A percentile compares a stretch with the other conserved stretches of the same genome.
Conservation (phyloP, 2,888 invertebrate species). For the Drosophila affinis region DNA sequence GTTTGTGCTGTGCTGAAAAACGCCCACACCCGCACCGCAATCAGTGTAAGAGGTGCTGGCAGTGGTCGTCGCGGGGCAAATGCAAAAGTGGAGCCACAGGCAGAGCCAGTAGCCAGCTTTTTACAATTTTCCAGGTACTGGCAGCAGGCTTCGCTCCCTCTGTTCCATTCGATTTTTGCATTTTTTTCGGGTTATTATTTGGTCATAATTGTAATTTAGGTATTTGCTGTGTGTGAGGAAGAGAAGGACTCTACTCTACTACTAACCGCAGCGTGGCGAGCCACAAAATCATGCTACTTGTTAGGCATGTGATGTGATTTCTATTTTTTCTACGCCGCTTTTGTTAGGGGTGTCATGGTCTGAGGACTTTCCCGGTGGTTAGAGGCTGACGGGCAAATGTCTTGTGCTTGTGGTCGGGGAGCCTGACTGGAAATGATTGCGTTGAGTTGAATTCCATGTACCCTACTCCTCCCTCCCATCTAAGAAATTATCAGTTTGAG, state of each 20-base stretch:
- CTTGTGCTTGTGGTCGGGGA: slow-evolving; percentile 35
- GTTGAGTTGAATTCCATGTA: slow-evolving; percentile 11
- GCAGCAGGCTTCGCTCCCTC: slow-evolving; percentile 5
- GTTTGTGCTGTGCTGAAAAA: slow-evolving; percentile 42
- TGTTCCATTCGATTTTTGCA: slow-evolving; percentile 49
- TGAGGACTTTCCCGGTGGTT: slow-evolving; percentile 27
- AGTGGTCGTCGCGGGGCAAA: slow-evolving; percentile 26
- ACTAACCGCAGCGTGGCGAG: slow-evolving; percentile 37
- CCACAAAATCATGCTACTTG: slow-evolving; percentile 67
- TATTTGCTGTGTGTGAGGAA: slow-evolving; percentile 63
- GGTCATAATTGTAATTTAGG: slow-evolving; percentile 78
- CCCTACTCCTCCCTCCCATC: neutral
- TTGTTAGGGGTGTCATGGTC: slow-evolving; percentile 9
- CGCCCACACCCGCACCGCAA: slow-evolving; percentile 34
- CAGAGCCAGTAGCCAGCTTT: slow-evolving; percentile 41
- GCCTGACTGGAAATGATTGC: slow-evolving; percentile 26
- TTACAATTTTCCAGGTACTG: slow-evolving; percentile 62
- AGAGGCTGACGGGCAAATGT: slow-evolving; percentile 21
- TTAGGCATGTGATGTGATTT: slow-evolving; percentile 72
- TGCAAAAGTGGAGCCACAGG: slow-evolving; percentile 8
- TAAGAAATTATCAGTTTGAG: slow-evolving; percentile 15
- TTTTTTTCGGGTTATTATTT: slow-evolving; percentile 75
- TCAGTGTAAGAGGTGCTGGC: slow-evolving; percentile 16
- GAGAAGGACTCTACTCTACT: neutral
- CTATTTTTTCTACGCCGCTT: slow-evolving; percentile 10